These are phyloP conservation scores for Dufourea novaeangliae DNA, from an alignment of 1,140 invertebrate species.

Conservation along the genomic window DNA sequence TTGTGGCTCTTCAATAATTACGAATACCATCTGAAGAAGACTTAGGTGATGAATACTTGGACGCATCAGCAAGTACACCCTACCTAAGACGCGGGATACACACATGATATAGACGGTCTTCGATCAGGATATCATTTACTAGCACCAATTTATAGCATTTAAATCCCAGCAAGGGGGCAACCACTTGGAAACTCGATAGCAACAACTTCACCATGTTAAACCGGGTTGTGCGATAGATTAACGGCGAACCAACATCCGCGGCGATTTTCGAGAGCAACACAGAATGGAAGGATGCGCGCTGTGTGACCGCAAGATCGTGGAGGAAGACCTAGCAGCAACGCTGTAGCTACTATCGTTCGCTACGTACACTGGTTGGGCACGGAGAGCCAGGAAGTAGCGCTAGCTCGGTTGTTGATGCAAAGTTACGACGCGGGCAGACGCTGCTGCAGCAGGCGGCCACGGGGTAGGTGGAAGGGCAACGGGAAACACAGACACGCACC, in stretches of 20 bases:
- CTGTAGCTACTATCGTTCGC: background rate
- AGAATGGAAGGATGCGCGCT: background rate
- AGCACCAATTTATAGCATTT: too few relatives aligned
- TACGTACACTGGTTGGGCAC: background rate
- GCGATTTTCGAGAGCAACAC: background rate
- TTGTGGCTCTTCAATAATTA: too few relatives aligned
- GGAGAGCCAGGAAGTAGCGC: background rate
- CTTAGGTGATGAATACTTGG: too few relatives aligned
- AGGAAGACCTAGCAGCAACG: background rate
- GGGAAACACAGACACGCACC: conserved; percentile 21
- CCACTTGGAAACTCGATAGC: too few relatives aligned
- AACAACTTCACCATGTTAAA: too few relatives aligned
- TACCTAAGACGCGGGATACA: too few relatives aligned
- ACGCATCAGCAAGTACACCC: too few relatives aligned
- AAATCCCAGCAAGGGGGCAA: too few relatives aligned
- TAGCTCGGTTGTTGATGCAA: conserved; percentile 18
- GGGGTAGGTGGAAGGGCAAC: too few relatives aligned
- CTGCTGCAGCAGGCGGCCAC: background rate
- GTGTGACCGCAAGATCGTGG: conserved; percentile 18
- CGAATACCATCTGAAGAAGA: too few relatives aligned
- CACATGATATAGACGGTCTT: too few relatives aligned
- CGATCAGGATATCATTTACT: too few relatives aligned
- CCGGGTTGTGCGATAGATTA: conserved; percentile 13
- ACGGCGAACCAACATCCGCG: background rate
- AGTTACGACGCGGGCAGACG: conserved; percentile 17